Evolutionary conservation across 30 jellyfish, hydroid and myxozoan species (phyloP), one percentile per base, ranked within the genome.

Genomic region (Catostylus mosaicus): DNA sequence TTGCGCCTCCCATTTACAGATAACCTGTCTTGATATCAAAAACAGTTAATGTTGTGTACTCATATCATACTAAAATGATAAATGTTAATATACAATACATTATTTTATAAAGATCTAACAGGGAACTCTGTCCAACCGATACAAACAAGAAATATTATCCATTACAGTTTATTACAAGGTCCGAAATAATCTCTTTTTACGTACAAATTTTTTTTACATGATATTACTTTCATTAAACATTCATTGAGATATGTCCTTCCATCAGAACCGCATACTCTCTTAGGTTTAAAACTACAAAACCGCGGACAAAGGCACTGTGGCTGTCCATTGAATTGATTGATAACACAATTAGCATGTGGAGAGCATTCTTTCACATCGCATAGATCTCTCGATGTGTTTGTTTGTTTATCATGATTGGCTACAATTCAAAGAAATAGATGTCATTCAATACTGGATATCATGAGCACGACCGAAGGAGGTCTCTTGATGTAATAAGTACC

Each of bases 241-340:
- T 87, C 96, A 56, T 78, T 87, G 14, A 51, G 38, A 69, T 87
- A 87, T 1, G 84, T 77, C 14, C 87, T 33, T 14, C 91, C 91
- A 50, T 87, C 85, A 16, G 82, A 52, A 12, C 91, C 91, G 75
- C 96, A 87, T 2, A 87, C 65, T 26, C 54, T 45, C 3, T 67
- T 63, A 10, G 74, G 77, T 22, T 6, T 30, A 29, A 87, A 59
- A 3, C 71, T 52, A 70, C 96, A 87, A 30, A 77, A 60, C 31
- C 78, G 68, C 16, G 91, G 91, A 56, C 96, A 87, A 27, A 78
- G 20, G 38, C 96, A 87, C 36, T 67, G 81, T 10, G 96, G 91
- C 59, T 46, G 81, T 18, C 67, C 37, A 45, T 73, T 50, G 67
- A 78, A 61, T 36, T 87, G 87, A 81, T 79, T 87, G 37, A 87